A percentile compares a stretch with the other conserved stretches of the same genome.
Evolutionary conservation across 2,113 vertebrate genomes (phyloP).

Genomic region (Macquaria australasica): DNA sequence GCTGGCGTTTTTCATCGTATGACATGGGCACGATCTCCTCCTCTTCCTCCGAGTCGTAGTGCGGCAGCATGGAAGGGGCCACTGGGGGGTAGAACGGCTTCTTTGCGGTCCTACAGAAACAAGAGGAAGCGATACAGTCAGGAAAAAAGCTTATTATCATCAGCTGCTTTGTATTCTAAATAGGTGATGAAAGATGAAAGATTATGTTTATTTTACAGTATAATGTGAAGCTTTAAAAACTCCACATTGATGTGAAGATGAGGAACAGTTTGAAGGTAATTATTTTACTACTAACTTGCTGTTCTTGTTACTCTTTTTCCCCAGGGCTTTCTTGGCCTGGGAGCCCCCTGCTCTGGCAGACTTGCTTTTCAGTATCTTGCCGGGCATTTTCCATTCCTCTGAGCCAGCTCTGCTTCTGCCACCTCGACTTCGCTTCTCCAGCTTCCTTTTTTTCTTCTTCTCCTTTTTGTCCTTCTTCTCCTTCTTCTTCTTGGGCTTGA

Average conservation of each 20-base stretch:
- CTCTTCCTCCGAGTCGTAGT: conserved; percentile 94
- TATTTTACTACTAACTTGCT: conserved; percentile 86
- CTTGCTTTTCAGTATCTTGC: conserved; percentile 83
- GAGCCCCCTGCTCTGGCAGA: conserved; percentile 72
- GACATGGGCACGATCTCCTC: conserved; percentile 92
- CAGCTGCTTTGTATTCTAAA: neutral
- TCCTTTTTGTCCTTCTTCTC: conserved; percentile 90
- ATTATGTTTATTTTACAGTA: neutral
- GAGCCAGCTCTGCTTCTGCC: conserved; percentile 73
- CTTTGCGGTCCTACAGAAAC: conserved; percentile 75
- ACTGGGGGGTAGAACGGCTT: conserved; percentile 75
- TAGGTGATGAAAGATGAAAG: neutral
- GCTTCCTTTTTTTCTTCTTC: conserved; percentile 92
- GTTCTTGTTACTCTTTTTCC: conserved; percentile 78
- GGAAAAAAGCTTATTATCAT: neutral
- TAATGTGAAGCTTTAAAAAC: neutral
- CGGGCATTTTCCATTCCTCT: conserved; percentile 81
- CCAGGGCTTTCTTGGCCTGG: conserved; percentile 75
- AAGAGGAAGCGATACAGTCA: neutral
- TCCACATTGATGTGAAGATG: neutral
- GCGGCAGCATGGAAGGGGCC: conserved; percentile 71
- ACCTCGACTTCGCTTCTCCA: conserved; percentile 87
- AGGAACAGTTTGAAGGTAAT: neutral
- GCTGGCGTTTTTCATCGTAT: conserved; percentile 94
- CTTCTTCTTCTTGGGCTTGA: conserved; percentile 92